Evolutionary conservation across 2,797 vertebrate species (phyloP).

Genomic region (Smutsia gigantea): DNA sequence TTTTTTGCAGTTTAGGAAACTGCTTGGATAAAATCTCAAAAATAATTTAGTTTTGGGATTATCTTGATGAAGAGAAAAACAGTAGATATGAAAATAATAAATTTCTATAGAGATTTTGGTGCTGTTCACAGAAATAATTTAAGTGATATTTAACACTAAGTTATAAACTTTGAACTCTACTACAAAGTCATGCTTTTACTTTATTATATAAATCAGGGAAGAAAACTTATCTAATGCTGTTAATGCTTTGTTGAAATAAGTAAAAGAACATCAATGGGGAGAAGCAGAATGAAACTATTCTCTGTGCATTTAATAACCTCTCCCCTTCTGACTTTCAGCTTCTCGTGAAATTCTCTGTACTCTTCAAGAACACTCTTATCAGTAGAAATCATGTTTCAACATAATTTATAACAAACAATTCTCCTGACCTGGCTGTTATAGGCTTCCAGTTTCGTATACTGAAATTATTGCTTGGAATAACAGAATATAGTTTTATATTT

Average conservation of each 20-base stretch:
- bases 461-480: background rate
- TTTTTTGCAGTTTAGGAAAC: background rate
- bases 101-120: background rate
- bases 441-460: background rate
- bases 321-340: background rate
- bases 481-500: background rate
- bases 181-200: background rate
- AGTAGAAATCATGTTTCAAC: background rate
- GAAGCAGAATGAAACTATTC: background rate
- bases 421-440: background rate
- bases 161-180: constrained; percentile 22
- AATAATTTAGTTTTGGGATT: constrained; percentile 6
- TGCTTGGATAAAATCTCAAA: background rate
- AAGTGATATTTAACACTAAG: background rate
- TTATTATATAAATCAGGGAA: background rate
- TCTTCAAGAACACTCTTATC: background rate
- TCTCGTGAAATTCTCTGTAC: background rate
- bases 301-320: background rate
- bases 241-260: background rate
- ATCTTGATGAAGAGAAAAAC: background rate
- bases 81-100: background rate
- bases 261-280: background rate
- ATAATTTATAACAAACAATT: background rate
- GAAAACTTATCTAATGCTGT: background rate
- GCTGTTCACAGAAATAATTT: background rate